Evolutionary conservation across 2,797 vertebrate genomes (phyloP).

Genomic region (Paedocypris micromegethes): DNA sequence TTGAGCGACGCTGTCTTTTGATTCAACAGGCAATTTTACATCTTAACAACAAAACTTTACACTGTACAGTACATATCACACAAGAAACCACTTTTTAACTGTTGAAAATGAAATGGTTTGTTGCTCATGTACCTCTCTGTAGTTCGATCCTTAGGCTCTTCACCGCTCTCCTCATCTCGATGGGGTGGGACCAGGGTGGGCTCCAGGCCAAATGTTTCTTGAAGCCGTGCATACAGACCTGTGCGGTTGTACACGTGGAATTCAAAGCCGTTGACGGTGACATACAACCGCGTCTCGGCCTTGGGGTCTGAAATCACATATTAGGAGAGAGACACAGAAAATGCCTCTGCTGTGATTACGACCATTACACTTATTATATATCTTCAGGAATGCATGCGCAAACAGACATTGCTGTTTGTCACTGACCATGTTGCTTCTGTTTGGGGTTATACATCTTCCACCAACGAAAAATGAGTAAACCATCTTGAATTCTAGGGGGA

Average conservation of each 20-base stretch:
- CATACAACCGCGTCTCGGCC: constrained; percentile 92
- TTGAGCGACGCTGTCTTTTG: too few relatives aligned
- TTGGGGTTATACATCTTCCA: constrained; percentile 99
- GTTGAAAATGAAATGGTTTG: too few relatives aligned
- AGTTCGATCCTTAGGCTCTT: constrained; percentile 70
- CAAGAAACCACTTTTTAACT: too few relatives aligned
- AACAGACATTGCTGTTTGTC: background rate
- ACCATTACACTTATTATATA: too few relatives aligned
- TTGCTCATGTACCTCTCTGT: constrained; percentile 75
- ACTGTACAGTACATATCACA: too few relatives aligned
- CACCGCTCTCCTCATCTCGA: constrained; percentile 81
- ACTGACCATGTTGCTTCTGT: constrained; percentile 94
- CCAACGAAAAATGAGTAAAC: constrained; percentile 98
- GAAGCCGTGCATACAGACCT: constrained; percentile 86
- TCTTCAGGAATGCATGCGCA: too few relatives aligned
- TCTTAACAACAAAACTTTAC: too few relatives aligned
- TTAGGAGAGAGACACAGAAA: background rate
- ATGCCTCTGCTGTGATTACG: background rate
- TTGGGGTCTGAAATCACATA: constrained; percentile 79
- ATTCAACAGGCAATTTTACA: too few relatives aligned
- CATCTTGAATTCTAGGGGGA: constrained; percentile 87
- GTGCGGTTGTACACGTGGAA: constrained; percentile 98
- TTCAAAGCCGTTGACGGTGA: constrained; percentile 96
- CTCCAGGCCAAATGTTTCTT: constrained; percentile 94
- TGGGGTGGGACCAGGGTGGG: constrained; percentile 81